Conservation (phyloP, 2,888 invertebrate genomes). For the Orchesellides sinensis region DNA sequence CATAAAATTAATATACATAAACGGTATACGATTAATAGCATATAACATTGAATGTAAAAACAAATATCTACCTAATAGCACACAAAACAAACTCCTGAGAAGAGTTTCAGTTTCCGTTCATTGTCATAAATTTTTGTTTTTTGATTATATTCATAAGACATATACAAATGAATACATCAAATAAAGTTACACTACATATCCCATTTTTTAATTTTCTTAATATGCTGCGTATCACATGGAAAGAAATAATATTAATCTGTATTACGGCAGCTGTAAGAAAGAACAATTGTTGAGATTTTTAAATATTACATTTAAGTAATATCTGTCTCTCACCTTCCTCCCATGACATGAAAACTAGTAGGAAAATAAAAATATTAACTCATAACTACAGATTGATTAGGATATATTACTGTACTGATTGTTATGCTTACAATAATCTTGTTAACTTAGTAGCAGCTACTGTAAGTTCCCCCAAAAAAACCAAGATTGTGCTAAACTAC, state of each 20-base stretch:
- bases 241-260: no score
- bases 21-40: conserved; percentile 1
- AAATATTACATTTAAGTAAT: no score
- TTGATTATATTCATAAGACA: not conserved
- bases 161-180: not conserved
- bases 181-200: no score
- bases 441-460: no score
- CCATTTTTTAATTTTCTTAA: no score
- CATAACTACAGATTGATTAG: no score
- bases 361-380: conserved; percentile 36
- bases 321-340: conserved; percentile 2
- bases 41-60: not conserved
- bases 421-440: no score
- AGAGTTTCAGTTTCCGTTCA: not conserved
- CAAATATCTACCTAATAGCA: not conserved
- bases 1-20: conserved; percentile 23
- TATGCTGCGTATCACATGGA: no score
- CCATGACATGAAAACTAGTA: conserved; percentile 24
- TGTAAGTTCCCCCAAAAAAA: not conserved
- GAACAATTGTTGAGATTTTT: no score
- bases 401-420: no score
- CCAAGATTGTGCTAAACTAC: conserved; percentile 4
- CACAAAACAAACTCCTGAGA: not conserved
- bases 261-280: no score
- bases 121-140: not conserved